Evolutionary conservation across 2,113 vertebrate genomes (phyloP), one percentile per base, ranked within the genome.

Genomic region (Eira barbara): DNA sequence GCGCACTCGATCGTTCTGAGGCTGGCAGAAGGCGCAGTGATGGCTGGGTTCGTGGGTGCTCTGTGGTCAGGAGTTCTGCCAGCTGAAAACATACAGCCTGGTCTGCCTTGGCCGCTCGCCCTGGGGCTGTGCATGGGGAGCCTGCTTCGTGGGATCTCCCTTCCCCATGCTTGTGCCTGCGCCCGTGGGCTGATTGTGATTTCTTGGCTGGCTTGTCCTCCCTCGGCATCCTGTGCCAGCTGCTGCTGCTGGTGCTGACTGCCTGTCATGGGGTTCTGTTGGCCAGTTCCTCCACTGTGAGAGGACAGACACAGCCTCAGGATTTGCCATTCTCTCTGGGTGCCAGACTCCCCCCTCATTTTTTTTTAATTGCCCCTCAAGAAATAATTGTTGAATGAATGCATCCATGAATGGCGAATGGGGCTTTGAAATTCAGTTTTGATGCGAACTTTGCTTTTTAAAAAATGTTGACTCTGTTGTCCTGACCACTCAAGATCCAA

Each of bases 371-470:
- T 91, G 69, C 12, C 7, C 34, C 71, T 96, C 23, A 34, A 29
- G 85, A 96, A 84, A 71, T 91, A 91, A 52, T 91, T 92, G 57
- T 89, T 94, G 52, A 39, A 45, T 79, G 47, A 94, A 83, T 84
- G 87, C 91, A 81, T 92, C 49, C 69, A 20, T 83, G n/a, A 88
- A 88, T 74, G 55, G 42, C 83, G 84, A 97, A 61, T 52, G 45
- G 55, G 20, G 45, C 49, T 95, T 92, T 94, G 78, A 85, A 90
- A 93, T 91, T 97, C 57, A 83, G 47, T 90, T 76, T 49, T 94
- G 63, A 82, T 89, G 47, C 1, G 76, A 86, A 85, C 17, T 65
- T 96, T 79, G 36, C 78, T 79, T 95, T 95, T 94, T 36, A 6
- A 57, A 93, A 78, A 98, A 87, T 42, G 25, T 79, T 90, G 67